Percentiles rank a stretch among this genome's conserved stretches.
Conservation (phyloP, 2,797 vertebrate species). For the Xenopus petersii region DNA sequence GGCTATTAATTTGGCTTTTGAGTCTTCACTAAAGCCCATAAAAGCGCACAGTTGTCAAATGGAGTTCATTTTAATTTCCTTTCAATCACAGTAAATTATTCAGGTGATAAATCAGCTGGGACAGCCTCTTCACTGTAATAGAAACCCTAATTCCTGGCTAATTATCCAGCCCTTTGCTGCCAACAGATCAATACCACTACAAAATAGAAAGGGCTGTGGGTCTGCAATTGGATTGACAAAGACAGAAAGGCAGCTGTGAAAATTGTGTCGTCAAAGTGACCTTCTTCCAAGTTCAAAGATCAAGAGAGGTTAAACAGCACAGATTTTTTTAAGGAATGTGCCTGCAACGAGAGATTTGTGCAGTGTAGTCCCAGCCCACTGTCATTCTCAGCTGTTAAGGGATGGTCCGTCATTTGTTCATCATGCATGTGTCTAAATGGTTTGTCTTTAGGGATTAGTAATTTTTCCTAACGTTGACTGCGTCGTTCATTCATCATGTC, state of each 20-base stretch:
- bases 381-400: conserved; percentile 14
- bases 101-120: conserved; percentile 95
- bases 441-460: conserved; percentile 38
- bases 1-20: conserved; percentile 85
- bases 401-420: conserved; percentile 32
- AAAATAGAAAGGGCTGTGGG: conserved; percentile 70
- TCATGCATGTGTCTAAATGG: conserved; percentile 41
- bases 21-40: conserved; percentile 82
- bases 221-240: conserved; percentile 55
- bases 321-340: conserved; percentile 39
- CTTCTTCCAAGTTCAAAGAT: conserved; percentile 61
- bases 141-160: conserved; percentile 87
- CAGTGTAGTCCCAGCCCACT: conserved; percentile 1
- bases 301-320: conserved; percentile 52
- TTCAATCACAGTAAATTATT: conserved; percentile 97
- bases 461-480: conserved; percentile 20
- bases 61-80: conserved; percentile 98
- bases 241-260: conserved; percentile 63
- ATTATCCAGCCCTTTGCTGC: conserved; percentile 83
- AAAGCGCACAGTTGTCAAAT: conserved; percentile 86
- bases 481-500: conserved; percentile 46
- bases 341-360: conserved; percentile 34
- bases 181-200: conserved; percentile 76
- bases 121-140: conserved; percentile 80
- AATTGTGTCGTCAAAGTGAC: conserved; percentile 57